Percentiles rank a stretch among this genome's conserved stretches.
Conservation (phyloP, 1,140 invertebrate species). For the Tyrophagus putrescentiae region DNA sequence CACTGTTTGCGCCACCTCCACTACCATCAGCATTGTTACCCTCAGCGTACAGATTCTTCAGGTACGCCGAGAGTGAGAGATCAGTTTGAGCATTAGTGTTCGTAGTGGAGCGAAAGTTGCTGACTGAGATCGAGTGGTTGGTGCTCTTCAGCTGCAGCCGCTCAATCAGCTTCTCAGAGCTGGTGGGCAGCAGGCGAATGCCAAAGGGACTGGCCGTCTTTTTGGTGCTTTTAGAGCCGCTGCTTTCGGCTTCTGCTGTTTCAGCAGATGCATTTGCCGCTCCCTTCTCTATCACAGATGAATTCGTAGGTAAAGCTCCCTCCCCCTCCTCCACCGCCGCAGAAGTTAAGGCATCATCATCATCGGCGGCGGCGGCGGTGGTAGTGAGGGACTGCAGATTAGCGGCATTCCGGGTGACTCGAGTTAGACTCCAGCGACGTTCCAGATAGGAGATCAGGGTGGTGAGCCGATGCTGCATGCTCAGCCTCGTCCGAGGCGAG, state of each 20-base stretch:
- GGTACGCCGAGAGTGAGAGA: conserved; percentile 21
- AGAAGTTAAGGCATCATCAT: no score
- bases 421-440: conserved; percentile 47
- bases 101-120: conserved; percentile 1
- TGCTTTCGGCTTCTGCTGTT: no score
- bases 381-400: neutral
- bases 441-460: conserved; percentile 58
- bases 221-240: no score
- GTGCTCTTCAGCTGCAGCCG: conserved; percentile 1
- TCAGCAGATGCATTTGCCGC: no score
- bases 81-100: conserved; percentile 21
- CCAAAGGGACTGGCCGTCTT: neutral
- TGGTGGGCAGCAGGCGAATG: neutral
- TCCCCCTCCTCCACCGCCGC: no score
- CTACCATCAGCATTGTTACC: neutral
- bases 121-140: neutral
- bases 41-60: conserved; percentile 15
- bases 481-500: conserved; percentile 45
- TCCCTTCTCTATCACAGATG: no score
- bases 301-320: no score
- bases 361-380: no score
- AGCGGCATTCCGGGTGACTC: neutral
- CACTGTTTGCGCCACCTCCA: conserved; percentile 1
- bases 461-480: conserved; percentile 53
- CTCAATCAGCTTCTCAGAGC: neutral